Evolutionary conservation across 1,140 invertebrate genomes (phyloP).

Genomic region (Tigriopus japonicus): DNA sequence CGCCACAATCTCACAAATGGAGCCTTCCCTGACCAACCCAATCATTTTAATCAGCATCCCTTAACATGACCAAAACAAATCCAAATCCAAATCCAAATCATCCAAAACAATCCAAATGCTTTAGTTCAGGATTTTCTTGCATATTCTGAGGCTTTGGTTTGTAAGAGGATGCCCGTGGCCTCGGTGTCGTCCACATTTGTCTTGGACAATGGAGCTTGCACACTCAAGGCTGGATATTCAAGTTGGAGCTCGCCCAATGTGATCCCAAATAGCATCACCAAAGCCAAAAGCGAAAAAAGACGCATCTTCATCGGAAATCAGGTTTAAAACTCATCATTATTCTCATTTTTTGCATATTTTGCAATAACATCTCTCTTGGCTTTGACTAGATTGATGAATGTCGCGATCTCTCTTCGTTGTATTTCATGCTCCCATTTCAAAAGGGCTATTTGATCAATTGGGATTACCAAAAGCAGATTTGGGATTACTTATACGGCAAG

Average conservation of each 20-base stretch:
- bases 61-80: too few species aligned
- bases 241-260: conserved; percentile 43
- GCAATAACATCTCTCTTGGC: neutral
- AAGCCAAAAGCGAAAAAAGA: conserved; percentile 85
- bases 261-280: conserved; percentile 91
- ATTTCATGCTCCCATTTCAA: conserved; percentile 81
- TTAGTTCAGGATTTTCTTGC: too few species aligned
- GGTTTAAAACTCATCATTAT: too few species aligned
- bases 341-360: too few species aligned
- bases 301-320: conserved; percentile 77
- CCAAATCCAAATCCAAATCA: too few species aligned
- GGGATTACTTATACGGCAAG: conserved; percentile 86
- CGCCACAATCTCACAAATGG: too few species aligned
- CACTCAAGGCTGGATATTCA: conserved; percentile 59
- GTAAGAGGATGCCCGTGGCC: conserved; percentile 4
- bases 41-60: too few species aligned
- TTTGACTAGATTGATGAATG: conserved; percentile 67
- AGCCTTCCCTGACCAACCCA: too few species aligned
- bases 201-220: conserved; percentile 69
- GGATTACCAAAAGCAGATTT: conserved; percentile 86
- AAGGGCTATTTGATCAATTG: conserved; percentile 80
- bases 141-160: too few species aligned
- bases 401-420: conserved; percentile 80
- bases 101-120: too few species aligned
- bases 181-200: conserved; percentile 33